A percentile compares a stretch with the other conserved stretches of the same genome.
Conservation (phyloP, 2,113 vertebrate species). For the Pseudonaja textilis region DNA sequence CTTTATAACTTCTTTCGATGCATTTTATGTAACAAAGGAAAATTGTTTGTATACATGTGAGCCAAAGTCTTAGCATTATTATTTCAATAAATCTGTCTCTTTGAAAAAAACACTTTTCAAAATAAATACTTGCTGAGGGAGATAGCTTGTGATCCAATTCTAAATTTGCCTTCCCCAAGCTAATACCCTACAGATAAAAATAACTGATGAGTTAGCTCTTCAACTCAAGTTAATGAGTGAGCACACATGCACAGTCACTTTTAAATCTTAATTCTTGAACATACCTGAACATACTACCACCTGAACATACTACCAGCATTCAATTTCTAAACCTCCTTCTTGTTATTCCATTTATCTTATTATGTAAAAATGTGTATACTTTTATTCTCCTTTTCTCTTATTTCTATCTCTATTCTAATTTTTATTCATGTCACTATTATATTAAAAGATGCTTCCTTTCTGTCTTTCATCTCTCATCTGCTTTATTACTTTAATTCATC, state of each 20-base stretch:
- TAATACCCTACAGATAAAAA: neutral
- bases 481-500: no score
- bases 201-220: neutral
- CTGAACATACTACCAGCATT: no score
- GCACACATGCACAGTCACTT: neutral
- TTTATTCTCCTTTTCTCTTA: no score
- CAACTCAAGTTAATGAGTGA: neutral
- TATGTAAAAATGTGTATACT: no score
- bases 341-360: no score
- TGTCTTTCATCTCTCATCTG: no score
- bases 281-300: no score
- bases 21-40: neutral
- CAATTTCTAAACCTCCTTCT: no score
- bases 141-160: neutral
- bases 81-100: neutral
- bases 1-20: neutral
- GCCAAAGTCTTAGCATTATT: neutral
- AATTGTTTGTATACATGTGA: neutral
- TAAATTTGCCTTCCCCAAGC: neutral
- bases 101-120: neutral
- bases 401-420: no score
- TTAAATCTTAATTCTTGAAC: neutral
- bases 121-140: neutral
- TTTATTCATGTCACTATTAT: no score
- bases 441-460: no score